Base-by-base conservation (phyloP, 2,113 vertebrate genomes). In the Syngnathoides biaculeatus region DNA sequence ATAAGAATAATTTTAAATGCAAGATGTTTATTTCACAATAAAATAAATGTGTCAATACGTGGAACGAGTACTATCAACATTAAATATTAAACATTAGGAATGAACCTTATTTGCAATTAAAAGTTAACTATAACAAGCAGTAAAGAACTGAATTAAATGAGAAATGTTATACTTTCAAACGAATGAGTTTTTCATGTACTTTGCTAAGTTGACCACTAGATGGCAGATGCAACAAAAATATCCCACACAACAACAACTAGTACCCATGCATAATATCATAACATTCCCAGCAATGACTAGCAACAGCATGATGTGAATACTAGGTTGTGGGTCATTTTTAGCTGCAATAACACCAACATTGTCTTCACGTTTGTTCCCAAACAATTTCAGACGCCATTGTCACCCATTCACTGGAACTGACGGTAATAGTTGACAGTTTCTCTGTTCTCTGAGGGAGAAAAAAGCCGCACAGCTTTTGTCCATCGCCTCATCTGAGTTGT, bases 381-480 rank as follows among this genome's bases (percentile, higher is more conserved):
- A 52, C 20, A 12, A 24, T 53, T 24, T 53, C 20, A 50, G 50
- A 56, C 6, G 14, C 53, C 9, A 57, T 57, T 57, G 30, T 13
- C 17, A 15, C 6, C n/a, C 26, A 57, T 30, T 57, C 13, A 57
- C 26, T 57, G 55, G 26, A 57, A 19, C 55, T 9, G 55, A 14
- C 7, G 26, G 26, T 57, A 13, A 62, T 59, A 14, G 50, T 42
- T 15, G 9, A 40, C 66, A 59, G 35, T 50, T n/a, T 6, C 38
- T 39, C 69, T 45, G 59, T 30, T 71, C 72, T 79, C 70, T 61
- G 6, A 22, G 8, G 30, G 4, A 72, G 17, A 64, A 5, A 72
- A 60, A 77, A 61, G n/a, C 73, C 74, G 70, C 53, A 56, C 65
- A 71, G 69, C 77, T 79, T 80, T 85, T 81, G 57, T 75, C 68